phyloP scores from a whole-genome alignment of 1,140 invertebrate genomes.

The Sinella curviseta region DNA sequence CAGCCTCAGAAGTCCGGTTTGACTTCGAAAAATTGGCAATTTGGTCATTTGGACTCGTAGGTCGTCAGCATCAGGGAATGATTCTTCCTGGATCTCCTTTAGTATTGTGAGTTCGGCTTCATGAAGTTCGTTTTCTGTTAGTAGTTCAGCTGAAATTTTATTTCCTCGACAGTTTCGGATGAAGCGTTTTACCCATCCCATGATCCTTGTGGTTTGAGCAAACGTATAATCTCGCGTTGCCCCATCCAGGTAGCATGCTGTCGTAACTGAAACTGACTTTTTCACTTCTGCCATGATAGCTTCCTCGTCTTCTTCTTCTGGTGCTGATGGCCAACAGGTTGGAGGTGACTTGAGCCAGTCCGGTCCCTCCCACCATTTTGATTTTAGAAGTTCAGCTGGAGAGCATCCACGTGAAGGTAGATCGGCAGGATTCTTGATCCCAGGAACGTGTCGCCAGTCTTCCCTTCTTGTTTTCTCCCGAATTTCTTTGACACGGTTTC shows the following conservation, averaged over 20 bases:
- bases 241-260: neutral
- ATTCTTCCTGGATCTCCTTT: neutral
- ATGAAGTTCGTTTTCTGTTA: neutral
- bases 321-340: neutral
- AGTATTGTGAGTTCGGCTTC: neutral
- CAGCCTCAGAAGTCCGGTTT: neutral
- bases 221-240: neutral
- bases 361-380: neutral
- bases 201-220: neutral
- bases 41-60: neutral
- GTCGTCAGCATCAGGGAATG: neutral
- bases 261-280: neutral
- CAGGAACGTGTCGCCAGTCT: conserved; percentile 11
- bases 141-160: neutral
- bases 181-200: neutral
- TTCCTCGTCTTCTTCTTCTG: neutral
- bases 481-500: conserved; percentile 46
- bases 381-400: neutral
- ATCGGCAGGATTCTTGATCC: conserved; percentile 2
- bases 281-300: neutral
- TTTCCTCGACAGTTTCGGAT: neutral
- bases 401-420: conserved; percentile 9
- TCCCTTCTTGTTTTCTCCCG: neutral
- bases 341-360: neutral
- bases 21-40: neutral